phyloP scores from a whole-genome alignment of 2,888 invertebrate species.

The Drosophila pseudotalamancana region DNA sequence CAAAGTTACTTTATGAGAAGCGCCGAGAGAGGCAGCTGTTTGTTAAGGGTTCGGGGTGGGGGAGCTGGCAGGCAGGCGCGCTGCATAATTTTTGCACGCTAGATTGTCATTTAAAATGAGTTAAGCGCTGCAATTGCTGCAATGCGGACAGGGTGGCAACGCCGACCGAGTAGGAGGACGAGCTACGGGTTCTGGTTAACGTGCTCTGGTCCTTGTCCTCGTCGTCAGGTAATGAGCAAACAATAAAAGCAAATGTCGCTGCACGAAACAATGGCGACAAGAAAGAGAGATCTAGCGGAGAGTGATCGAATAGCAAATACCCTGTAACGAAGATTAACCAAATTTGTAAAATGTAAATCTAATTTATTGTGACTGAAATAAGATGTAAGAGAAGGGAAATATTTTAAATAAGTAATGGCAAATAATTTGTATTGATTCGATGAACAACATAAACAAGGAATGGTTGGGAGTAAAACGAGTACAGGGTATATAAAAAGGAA shows the following conservation, averaged over 20 bases:
- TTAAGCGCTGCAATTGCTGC: slow-evolving; percentile 76
- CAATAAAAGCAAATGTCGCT: slow-evolving; percentile 75
- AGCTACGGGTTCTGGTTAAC: slow-evolving; percentile 5
- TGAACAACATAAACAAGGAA: no score
- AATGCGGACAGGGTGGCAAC: slow-evolving; percentile 62
- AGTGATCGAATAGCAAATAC: neutral
- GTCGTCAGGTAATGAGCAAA: slow-evolving; percentile 76
- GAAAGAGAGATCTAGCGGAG: neutral
- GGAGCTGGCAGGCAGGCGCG: neutral
- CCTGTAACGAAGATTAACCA: neutral
- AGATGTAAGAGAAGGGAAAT: no score
- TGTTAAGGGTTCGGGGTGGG: neutral
- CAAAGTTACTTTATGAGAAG: slow-evolving; percentile 27
- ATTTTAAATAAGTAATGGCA: no score
- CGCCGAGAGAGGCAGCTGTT: neutral
- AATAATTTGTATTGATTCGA: no score
- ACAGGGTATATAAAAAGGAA: slow-evolving; percentile 5
- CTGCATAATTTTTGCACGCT: slow-evolving; percentile 78
- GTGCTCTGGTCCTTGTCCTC: slow-evolving; percentile 28
- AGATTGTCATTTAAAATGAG: slow-evolving; percentile 83
- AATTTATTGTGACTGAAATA: no score
- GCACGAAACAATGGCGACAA: slow-evolving; percentile 70
- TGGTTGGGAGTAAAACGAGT: neutral
- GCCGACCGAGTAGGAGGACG: slow-evolving; percentile 2
- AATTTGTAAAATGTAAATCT: no score